Percentiles rank a stretch among this genome's conserved stretches.
Evolutionary conservation across 2,113 vertebrate species (phyloP).

Genomic region (Fregata magnificens): DNA sequence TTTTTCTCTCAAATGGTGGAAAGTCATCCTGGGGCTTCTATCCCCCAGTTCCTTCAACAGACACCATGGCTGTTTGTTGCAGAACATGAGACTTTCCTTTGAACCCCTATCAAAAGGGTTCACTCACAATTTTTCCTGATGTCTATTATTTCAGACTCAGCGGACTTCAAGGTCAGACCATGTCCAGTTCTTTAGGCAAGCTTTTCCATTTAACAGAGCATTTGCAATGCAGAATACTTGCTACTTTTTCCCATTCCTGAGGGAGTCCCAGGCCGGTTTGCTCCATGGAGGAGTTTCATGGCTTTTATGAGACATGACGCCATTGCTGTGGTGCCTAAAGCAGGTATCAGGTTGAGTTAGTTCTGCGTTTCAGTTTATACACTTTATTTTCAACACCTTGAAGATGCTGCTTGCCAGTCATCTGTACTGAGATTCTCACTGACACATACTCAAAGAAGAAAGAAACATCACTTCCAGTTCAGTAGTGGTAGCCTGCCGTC

Average conservation of each 20-base stretch:
- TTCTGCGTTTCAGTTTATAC: not conserved
- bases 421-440: not conserved
- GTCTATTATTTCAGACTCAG: not conserved
- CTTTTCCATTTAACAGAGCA: not conserved
- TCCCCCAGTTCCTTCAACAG: not conserved
- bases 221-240: not conserved
- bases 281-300: not conserved
- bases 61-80: not conserved
- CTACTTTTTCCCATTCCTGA: not conserved
- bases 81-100: not conserved
- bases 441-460: not conserved
- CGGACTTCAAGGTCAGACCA: not conserved
- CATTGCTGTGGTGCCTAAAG: not conserved
- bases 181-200: not conserved
- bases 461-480: not conserved
- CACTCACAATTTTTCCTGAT: not conserved
- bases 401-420: not conserved
- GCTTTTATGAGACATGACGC: not conserved
- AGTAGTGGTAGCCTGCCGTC: not conserved
- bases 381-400: not conserved
- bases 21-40: not conserved
- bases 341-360: not conserved
- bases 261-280: not conserved
- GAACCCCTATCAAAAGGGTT: not conserved
- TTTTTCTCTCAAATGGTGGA: not conserved